A percentile compares a stretch with the other conserved stretches of the same genome.
Conservation (phyloP, 2,888 invertebrate genomes). For the Aproaerema taeniolella region DNA sequence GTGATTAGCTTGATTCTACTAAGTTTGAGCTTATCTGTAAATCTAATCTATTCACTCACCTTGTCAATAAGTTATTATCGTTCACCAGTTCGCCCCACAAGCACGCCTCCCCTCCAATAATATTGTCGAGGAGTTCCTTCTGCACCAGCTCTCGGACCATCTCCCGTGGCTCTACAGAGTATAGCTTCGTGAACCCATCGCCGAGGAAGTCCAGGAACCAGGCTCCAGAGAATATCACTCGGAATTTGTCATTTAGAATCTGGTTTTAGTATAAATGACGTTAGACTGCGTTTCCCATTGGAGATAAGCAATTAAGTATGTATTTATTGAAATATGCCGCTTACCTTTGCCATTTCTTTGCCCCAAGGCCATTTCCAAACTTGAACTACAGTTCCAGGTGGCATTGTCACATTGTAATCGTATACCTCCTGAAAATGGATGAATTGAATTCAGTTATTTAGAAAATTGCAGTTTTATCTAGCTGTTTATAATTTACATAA, state of each 20-base stretch:
- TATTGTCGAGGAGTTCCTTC: constrained; percentile 68
- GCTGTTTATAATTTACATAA: too few species aligned
- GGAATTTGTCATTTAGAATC: constrained; percentile 78
- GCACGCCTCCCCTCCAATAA: constrained; percentile 92
- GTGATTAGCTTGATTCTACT: too few species aligned
- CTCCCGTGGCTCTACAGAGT: constrained; percentile 80
- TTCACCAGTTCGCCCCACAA: constrained; percentile 94
- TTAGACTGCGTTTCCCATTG: too few species aligned
- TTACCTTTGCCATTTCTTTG: too few species aligned
- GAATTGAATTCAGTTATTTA: too few species aligned
- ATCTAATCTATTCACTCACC: too few species aligned
- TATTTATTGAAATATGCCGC: too few species aligned
- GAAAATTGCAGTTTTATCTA: too few species aligned
- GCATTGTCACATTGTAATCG: constrained; percentile 81
- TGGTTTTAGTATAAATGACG: too few species aligned
- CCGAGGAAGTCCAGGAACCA: constrained; percentile 90
- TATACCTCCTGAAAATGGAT: constrained; percentile 96
- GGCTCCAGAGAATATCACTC: constrained; percentile 84
- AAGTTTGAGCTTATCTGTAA: too few species aligned
- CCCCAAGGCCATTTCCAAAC: constrained; percentile 91
- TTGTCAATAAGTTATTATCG: constrained; percentile 66
- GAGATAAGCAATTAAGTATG: too few species aligned
- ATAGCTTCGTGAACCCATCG: constrained; percentile 82
- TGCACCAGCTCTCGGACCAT: constrained; percentile 46
- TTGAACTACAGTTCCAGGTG: constrained; percentile 84